Percentiles rank a stretch among this genome's conserved stretches.
Conservation (phyloP, 2,797 vertebrate species). For the Limnodromus scolopaceus region DNA sequence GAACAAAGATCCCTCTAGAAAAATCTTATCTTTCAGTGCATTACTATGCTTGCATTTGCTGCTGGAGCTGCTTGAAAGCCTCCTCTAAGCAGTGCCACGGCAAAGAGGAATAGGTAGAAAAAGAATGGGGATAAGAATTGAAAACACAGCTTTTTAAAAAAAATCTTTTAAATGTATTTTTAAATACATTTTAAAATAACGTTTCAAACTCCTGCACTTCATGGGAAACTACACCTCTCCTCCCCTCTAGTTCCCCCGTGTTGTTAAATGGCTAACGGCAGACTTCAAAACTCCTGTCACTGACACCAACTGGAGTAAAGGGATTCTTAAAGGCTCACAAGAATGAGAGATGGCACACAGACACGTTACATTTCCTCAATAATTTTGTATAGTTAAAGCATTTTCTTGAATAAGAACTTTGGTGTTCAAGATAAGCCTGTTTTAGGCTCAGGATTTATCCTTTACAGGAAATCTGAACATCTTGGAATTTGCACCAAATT, state of each 20-base stretch:
- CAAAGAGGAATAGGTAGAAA: background rate
- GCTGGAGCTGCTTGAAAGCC: background rate
- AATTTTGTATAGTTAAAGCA: background rate
- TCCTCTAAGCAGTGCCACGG: background rate
- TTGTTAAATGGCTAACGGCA: background rate
- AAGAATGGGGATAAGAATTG: background rate
- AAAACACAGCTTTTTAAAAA: background rate
- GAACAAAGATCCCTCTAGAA: background rate
- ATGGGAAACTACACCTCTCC: background rate
- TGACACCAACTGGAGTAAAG: background rate
- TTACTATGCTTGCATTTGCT: background rate
- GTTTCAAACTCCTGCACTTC: background rate
- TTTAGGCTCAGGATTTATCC: background rate
- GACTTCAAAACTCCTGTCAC: background rate
- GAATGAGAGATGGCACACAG: background rate
- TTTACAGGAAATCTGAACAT: background rate
- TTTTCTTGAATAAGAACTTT: background rate
- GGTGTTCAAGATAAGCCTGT: background rate
- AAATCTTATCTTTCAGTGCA: background rate
- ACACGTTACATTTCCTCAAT: background rate
- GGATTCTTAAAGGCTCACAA: background rate
- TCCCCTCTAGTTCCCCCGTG: background rate
- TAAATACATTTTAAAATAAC: too few species aligned
- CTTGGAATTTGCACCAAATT: background rate
- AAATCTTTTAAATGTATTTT: too few species aligned